Base-by-base conservation (phyloP, 2,797 vertebrate genomes). In the Sphenodon punctatus region DNA sequence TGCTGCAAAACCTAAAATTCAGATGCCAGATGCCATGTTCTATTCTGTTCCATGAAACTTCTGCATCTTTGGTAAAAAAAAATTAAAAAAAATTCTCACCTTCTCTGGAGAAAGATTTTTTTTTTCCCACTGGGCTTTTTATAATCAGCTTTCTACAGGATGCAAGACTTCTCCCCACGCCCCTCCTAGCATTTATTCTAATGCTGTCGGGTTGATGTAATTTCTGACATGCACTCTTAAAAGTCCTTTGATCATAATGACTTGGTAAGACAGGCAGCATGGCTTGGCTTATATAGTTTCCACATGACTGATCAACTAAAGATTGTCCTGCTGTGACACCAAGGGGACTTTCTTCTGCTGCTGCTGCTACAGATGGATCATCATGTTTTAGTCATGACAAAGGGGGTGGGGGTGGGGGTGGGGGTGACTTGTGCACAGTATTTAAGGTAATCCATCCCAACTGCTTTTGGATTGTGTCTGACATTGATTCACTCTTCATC, bases 381-480 rank as follows among this genome's bases (percentile, higher is more conserved):
- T 72, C 80, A 25, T 16, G 32, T 49, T 86, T 89, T 58, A 89
- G 76, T 55, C 64, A 73, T 38, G 76, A 76, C 78, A 78, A 73
- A 79, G 78, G 66, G 14, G 7, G 25, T 22, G n/a, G 15, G 11
- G 53, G 53, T 7, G 53, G 7, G 27, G 7, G 53, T 13, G 69
- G 46, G 4, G 3, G 60, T 61, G 79, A 75, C 56, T 55, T 53
- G 36, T 49, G 56, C 10, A 2, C 64, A 61, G 46, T 69, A 82
- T 82, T 89, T 82, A 79, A 90, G 61, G 80, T 86, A 86, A 49
- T n/a, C 72, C 81, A 32, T 66, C 22, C 76, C 60, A 67, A 67
- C 42, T 82, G 75, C 84, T 78, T 80, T 2, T 70, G 45, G 45
- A 25, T 9, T 87, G 67, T 23, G 38, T 69, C 67, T 67, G 75